These are phyloP conservation scores for Myotis planiceps DNA, from an alignment of 2,797 vertebrate genomes.

Conservation along the genomic window DNA sequence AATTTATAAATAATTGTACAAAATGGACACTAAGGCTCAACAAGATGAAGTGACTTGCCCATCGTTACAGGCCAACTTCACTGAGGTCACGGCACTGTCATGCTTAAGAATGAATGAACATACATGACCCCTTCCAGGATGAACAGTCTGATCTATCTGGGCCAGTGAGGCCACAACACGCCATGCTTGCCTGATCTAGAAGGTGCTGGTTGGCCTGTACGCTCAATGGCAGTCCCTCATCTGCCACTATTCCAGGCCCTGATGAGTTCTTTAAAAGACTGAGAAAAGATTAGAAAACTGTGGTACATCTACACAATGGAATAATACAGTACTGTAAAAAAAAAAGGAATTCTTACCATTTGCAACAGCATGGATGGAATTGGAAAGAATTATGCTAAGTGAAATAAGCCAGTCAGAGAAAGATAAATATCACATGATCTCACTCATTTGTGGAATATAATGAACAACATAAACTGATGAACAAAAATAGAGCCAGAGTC, in stretches of 20 bases:
- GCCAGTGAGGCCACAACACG: accelerated
- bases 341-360: too few species aligned
- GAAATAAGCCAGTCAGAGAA: too few species aligned
- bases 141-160: neutral
- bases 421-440: too few species aligned
- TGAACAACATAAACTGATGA: too few species aligned
- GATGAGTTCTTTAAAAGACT: neutral
- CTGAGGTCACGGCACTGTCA: neutral
- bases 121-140: neutral
- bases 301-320: too few species aligned
- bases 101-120: neutral
- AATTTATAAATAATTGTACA: neutral
- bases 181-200: neutral
- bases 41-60: neutral
- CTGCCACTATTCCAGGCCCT: neutral
- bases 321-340: too few species aligned
- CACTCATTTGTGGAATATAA: too few species aligned
- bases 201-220: neutral
- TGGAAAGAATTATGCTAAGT: too few species aligned
- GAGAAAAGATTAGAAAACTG: neutral
- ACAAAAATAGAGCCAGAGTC: too few species aligned
- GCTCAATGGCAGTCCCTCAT: neutral
- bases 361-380: too few species aligned
- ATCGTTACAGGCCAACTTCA: neutral
- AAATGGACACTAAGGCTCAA: neutral